phyloP scores from a whole-genome alignment of 2,888 invertebrate species.

The Netelia fuscicornis region DNA sequence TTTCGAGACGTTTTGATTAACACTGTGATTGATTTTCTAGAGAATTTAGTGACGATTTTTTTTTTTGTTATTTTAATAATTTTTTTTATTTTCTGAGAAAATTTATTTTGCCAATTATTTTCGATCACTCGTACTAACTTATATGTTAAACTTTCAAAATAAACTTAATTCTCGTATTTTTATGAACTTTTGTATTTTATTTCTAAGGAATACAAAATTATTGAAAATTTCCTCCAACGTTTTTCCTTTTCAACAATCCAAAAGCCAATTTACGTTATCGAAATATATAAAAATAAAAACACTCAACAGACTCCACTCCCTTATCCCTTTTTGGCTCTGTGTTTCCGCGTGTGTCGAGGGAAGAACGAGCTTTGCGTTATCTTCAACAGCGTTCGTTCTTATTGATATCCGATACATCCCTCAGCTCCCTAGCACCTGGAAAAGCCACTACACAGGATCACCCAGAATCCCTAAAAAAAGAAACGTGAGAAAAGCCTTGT shows the following conservation, averaged over 20 bases:
- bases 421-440: constrained; percentile 2
- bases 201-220: too few relatives aligned
- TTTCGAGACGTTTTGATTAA: too few relatives aligned
- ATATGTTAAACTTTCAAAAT: neutral
- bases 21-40: too few relatives aligned
- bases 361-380: constrained; percentile 11
- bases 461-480: constrained; percentile 28
- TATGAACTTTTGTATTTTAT: neutral
- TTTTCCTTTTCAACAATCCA: too few relatives aligned
- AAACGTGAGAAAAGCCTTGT: neutral
- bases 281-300: too few relatives aligned
- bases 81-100: neutral
- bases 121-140: neutral
- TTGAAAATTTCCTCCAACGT: too few relatives aligned
- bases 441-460: constrained; percentile 28
- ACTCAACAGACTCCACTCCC: neutral
- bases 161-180: neutral
- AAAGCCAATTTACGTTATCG: too few relatives aligned
- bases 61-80: neutral
- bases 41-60: too few relatives aligned
- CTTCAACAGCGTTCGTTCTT: constrained; percentile 57
- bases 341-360: neutral
- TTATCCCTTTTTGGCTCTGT: neutral
- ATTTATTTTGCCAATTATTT: neutral
- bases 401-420: constrained; percentile 75